Base-by-base conservation (phyloP, 2,113 vertebrate species). In the Jaculus jaculus region DNA sequence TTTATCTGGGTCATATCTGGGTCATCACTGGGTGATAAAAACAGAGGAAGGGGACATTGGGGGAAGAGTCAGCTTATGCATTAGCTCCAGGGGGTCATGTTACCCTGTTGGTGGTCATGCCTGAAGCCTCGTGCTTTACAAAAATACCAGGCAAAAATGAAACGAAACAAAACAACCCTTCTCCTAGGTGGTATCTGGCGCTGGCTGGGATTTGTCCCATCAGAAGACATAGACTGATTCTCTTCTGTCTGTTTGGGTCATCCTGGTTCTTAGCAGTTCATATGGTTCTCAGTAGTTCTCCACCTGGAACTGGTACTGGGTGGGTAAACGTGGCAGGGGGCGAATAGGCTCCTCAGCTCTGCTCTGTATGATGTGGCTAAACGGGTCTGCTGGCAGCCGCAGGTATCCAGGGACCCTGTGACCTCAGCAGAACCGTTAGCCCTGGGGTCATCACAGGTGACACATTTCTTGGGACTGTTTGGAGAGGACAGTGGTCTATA, bases 381-480 rank as follows among this genome's bases (percentile, higher is more conserved):
- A 95, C 93, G 85, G 82, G 63, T 95, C 84, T 88, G 96, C 94
- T 82, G 90, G 93, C 68, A 96, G 96, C 82, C 92, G 42, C 42
- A 93, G 88, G 89, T 15, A 8, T 87, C 80, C 96, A 23, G 42
- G 65, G 84, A 26, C 23, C 26, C 73, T 75, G 84, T 88, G 94
- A 92, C 93, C 84, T 60, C 89, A 95, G 96, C 93, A 95, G 95
- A 96, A 90, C 96, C 85, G 89, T 86, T 84, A 93, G 96, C 74
- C 88, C 94, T 89, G 80, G 87, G 78, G 91, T 93, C 93, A 97
- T 96, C 92, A 94, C 96, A 97, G 96, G 77, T 93, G 92, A 94
- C 89, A 95, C 85, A 86, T 91, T 81, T 96, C 96, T 93, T 60
- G 3, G 93, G 86, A 58, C 93, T 81, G 93, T 96, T 97, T 87